Percentiles rank a stretch among this genome's conserved stretches.
phyloP scores from a whole-genome alignment of 2,113 vertebrate species.

The Maccullochella peelii region DNA sequence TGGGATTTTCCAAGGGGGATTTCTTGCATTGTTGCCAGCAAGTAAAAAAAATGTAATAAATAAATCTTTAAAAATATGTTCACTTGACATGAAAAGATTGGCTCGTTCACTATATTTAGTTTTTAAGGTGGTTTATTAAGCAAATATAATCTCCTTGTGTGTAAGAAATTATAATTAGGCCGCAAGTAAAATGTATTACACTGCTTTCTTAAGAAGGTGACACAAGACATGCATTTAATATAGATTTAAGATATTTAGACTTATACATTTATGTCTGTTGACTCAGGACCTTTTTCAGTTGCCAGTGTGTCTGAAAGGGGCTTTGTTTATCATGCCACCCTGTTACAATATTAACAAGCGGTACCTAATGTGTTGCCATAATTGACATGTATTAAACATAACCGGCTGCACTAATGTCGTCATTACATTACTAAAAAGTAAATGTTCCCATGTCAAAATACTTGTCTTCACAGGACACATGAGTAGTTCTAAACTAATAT shows the following conservation, averaged over 20 bases:
- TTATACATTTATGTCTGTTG: neutral
- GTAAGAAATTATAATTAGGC: neutral
- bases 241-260: neutral
- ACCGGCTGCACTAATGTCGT: neutral
- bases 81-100: neutral
- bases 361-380: neutral
- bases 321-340: neutral
- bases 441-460: slow-evolving; percentile 13
- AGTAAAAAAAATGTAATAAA: neutral
- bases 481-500: neutral
- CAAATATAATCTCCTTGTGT: neutral
- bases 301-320: neutral
- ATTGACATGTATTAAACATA: slow-evolving; percentile 1
- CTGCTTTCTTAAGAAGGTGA: neutral
- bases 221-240: neutral
- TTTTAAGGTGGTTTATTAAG: neutral
- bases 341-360: neutral
- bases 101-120: neutral
- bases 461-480: neutral
- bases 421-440: neutral
- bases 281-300: neutral
- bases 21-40: neutral
- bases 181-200: neutral
- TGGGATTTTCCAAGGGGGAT: neutral
- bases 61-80: neutral